These are phyloP conservation scores for Dicycla oo DNA, from an alignment of 2,888 invertebrate species.

Conservation along the genomic window DNA sequence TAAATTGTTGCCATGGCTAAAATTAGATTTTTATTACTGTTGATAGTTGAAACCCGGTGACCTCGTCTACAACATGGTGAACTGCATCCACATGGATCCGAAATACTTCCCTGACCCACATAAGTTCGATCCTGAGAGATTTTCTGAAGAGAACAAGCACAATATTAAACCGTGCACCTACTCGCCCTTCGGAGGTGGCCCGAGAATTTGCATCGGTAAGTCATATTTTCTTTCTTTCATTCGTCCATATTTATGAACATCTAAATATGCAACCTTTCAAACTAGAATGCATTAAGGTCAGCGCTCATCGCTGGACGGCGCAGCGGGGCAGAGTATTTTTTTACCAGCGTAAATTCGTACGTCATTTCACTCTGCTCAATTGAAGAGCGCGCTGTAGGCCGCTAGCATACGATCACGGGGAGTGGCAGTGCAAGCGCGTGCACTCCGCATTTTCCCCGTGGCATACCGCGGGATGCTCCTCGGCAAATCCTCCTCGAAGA, in stretches of 20 bases:
- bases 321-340: no score
- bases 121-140: slow-evolving; percentile 85
- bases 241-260: background rate
- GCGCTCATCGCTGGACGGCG: no score
- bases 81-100: slow-evolving; percentile 69
- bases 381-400: no score
- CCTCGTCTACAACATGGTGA: slow-evolving; percentile 54
- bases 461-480: no score
- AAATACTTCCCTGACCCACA: slow-evolving; percentile 73
- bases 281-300: background rate
- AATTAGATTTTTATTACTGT: background rate
- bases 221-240: background rate
- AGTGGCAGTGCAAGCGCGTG: no score
- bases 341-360: no score
- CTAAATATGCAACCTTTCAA: background rate
- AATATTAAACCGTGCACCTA: slow-evolving; percentile 86
- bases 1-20: background rate
- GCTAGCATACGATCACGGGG: no score
- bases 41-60: slow-evolving; percentile 62
- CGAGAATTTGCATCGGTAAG: slow-evolving; percentile 89
- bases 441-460: no score
- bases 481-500: no score
- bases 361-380: no score
- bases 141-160: slow-evolving; percentile 83
- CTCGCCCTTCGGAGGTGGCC: slow-evolving; percentile 90